A percentile compares a stretch with the other conserved stretches of the same genome.
phyloP scores from a whole-genome alignment of 2,797 vertebrate species.

The Astyanax mexicanus region DNA sequence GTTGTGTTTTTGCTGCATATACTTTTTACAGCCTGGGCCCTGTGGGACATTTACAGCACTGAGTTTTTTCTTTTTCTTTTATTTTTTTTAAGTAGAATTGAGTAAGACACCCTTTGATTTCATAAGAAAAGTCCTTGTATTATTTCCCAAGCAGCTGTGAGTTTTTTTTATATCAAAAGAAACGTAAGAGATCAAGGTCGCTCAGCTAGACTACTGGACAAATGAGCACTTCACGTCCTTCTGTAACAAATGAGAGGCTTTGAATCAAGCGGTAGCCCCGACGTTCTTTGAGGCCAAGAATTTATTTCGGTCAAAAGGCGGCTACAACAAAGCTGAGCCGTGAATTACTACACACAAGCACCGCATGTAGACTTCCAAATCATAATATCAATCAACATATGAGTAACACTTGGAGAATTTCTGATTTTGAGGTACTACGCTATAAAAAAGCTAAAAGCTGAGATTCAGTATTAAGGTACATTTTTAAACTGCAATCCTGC shows the following conservation, averaged over 20 bases:
- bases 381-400: no score
- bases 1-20: neutral
- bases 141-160: neutral
- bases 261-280: neutral
- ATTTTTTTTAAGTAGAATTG: neutral
- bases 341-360: neutral
- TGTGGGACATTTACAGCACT: neutral
- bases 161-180: neutral
- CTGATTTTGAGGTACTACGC: no score
- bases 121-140: neutral
- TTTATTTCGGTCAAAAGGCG: neutral
- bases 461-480: no score
- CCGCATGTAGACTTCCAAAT: neutral
- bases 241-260: neutral
- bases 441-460: no score
- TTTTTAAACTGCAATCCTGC: no score
- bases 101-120: neutral
- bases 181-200: neutral
- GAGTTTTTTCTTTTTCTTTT: neutral
- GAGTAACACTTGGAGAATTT: no score
- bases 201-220: neutral
- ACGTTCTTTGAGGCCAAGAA: neutral
- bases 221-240: neutral
- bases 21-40: neutral
- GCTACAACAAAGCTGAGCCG: neutral